Base-by-base conservation (phyloP, 2,113 vertebrate genomes). In the Ia io region DNA sequence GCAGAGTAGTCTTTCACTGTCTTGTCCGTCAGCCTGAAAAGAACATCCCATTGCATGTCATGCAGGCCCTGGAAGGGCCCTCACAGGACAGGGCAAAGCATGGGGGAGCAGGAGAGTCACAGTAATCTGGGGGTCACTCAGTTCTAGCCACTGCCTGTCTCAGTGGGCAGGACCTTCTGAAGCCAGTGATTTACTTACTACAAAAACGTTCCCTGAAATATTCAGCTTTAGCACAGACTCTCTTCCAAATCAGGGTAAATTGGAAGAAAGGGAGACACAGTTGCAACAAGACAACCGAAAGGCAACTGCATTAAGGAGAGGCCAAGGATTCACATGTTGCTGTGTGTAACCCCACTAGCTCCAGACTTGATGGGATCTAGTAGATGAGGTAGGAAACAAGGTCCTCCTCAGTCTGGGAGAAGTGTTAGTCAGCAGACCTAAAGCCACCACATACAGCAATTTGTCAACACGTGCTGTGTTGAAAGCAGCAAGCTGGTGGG, bases 21-120 rank as follows among this genome's bases (percentile, higher is more conserved):
- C 98, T 99, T 99, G 93, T 99, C 99, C 92, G 99, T 98, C 95
- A 99, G 98, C 97, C 99, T 99, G 93, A 47, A 88, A 53, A 96
- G 74, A 56, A 94, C 69, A 91, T 0, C 59, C 65, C 2, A 8
- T 12, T 32, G 35, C 2, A 9, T 25, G 53, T 8, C 28, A n/a
- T 25, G 14, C 67, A 28, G 69, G 30, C 70, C 69, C 56, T 0
- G 6, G n/a, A 7, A 22, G 28, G 74, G 20, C 0, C 40, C 40
- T 32, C 18, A 0, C 3, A 16, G 80, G 76, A n/a, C n/a, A 53
- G 35, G 28, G n/a, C 53, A 40, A 6, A 28, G 88, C 12, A 25
- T 1, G 13, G 18, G 22, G 56, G 73, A 53, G 4, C 47, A 37
- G 61, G 6, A 20, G 82, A 30, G 80, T 6, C 56, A 1, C 20